Evolutionary conservation across 2,888 invertebrate genomes (phyloP).

Genomic region (Pseudeuparius sepicola): DNA sequence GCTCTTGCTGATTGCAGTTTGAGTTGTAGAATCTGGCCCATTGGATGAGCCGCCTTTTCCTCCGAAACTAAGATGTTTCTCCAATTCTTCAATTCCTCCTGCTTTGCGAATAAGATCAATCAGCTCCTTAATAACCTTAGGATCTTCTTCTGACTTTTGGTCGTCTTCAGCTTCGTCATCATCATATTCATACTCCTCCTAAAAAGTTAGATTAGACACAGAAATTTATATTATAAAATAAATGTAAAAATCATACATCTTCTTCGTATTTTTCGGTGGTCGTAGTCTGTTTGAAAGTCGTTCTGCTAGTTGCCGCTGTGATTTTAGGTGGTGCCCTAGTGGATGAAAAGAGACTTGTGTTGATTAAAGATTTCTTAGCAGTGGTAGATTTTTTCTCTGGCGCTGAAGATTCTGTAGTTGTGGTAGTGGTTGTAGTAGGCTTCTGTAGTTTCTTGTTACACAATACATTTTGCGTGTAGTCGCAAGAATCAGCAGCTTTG

Average conservation of each 20-base stretch:
- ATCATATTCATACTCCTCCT: slow-evolving; percentile 39
- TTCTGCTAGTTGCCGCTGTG: slow-evolving; percentile 37
- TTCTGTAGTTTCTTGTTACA: slow-evolving; percentile 56
- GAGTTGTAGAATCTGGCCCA: slow-evolving; percentile 44
- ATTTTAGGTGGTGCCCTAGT: slow-evolving; percentile 34
- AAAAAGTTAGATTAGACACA: too few species aligned
- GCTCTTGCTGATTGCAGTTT: slow-evolving; percentile 60
- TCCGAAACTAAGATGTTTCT: slow-evolving; percentile 53
- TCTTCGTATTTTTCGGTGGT: too few species aligned
- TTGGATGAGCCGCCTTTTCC: slow-evolving; percentile 30
- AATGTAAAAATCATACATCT: too few species aligned
- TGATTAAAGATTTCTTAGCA: slow-evolving; percentile 30
- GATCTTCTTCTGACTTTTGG: slow-evolving; percentile 54
- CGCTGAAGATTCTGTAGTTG: slow-evolving; percentile 40
- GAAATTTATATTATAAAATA: slow-evolving; percentile 8
- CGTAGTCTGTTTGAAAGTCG: slow-evolving; percentile 26
- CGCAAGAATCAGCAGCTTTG: slow-evolving; percentile 84
- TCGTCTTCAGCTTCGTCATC: slow-evolving; percentile 42
- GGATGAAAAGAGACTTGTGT: slow-evolving; percentile 31
- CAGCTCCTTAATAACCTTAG: slow-evolving; percentile 70
- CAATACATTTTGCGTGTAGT: slow-evolving; percentile 79
- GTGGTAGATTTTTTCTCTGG: slow-evolving; percentile 14
- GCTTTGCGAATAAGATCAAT: slow-evolving; percentile 78
- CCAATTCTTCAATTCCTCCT: slow-evolving; percentile 76
- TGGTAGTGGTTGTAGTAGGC: slow-evolving; percentile 41